Conservation (phyloP, 2,113 vertebrate species). For the Tor tambroides region DNA sequence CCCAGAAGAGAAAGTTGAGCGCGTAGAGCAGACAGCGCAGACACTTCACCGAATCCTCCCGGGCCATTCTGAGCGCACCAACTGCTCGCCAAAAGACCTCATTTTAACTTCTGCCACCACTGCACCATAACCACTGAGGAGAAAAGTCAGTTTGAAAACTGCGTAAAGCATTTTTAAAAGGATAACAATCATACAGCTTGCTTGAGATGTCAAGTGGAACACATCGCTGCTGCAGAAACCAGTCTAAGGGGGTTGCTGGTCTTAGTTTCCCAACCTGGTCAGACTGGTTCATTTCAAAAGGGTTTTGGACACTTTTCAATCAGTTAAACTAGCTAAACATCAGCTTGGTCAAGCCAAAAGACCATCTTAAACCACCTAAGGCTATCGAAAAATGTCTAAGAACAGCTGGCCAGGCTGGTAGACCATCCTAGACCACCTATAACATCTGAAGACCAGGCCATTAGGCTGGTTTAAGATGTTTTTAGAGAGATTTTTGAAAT, state of each 20-base stretch:
- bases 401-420: background rate
- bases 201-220: background rate
- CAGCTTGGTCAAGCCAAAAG: too few species aligned
- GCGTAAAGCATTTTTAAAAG: background rate
- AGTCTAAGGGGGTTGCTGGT: background rate
- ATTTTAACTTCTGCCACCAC: constrained; percentile 70
- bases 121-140: constrained; percentile 62
- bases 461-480: background rate
- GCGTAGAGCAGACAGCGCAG: constrained; percentile 91
- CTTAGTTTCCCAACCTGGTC: background rate
- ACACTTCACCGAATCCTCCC: constrained; percentile 94
- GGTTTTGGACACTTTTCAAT: background rate
- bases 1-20: constrained; percentile 96
- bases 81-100: constrained; percentile 70
- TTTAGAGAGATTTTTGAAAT: background rate
- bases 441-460: background rate
- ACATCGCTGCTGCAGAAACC: background rate
- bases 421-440: background rate
- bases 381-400: too few species aligned
- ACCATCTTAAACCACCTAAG: background rate
- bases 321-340: background rate
- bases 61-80: constrained; percentile 85
- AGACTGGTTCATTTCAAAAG: background rate
- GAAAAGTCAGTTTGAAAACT: background rate
- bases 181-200: background rate